Percentiles rank a stretch among this genome's conserved stretches.
phyloP scores from a whole-genome alignment of 1,140 invertebrate genomes.

The Harpegnathos saltator region DNA sequence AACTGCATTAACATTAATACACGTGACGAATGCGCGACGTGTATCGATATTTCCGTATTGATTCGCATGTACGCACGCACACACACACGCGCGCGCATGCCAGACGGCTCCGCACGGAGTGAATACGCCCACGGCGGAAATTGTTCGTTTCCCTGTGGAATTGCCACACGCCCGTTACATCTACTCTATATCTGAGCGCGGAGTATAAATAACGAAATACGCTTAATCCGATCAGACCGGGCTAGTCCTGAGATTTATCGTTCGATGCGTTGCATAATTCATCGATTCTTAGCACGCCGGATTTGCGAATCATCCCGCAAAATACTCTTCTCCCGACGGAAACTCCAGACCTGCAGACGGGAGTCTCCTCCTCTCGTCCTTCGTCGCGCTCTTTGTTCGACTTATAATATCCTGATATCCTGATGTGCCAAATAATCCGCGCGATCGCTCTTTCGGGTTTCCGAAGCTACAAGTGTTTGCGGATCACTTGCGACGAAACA shows the following conservation, averaged over 20 bases:
- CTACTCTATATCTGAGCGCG: constrained; percentile 19
- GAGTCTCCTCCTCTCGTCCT: background rate
- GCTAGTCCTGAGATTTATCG: constrained; percentile 47
- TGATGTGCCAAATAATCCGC: background rate
- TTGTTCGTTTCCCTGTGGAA: constrained; percentile 47
- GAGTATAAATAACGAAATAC: constrained; percentile 60
- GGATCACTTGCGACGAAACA: no score
- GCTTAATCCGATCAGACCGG: constrained; percentile 59
- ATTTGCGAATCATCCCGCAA: constrained; percentile 37
- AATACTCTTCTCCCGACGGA: constrained; percentile 26
- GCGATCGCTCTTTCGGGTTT: background rate
- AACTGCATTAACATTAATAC: constrained; percentile 21
- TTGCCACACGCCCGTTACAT: constrained; percentile 24
- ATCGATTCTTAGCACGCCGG: constrained; percentile 53
- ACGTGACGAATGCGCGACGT: background rate
- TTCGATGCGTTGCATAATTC: constrained; percentile 54
- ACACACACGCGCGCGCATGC: background rate
- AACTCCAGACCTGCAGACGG: background rate
- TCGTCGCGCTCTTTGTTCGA: background rate
- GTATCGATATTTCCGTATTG: constrained; percentile 42
- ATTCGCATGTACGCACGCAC: constrained; percentile 3
- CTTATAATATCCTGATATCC: constrained; percentile 22
- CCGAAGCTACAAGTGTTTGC: background rate
- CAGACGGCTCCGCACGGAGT: background rate
- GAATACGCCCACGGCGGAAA: constrained; percentile 6